These are phyloP conservation scores for Trogon melanurus DNA, from an alignment of 2,113 vertebrate genomes.

Conservation along the genomic window DNA sequence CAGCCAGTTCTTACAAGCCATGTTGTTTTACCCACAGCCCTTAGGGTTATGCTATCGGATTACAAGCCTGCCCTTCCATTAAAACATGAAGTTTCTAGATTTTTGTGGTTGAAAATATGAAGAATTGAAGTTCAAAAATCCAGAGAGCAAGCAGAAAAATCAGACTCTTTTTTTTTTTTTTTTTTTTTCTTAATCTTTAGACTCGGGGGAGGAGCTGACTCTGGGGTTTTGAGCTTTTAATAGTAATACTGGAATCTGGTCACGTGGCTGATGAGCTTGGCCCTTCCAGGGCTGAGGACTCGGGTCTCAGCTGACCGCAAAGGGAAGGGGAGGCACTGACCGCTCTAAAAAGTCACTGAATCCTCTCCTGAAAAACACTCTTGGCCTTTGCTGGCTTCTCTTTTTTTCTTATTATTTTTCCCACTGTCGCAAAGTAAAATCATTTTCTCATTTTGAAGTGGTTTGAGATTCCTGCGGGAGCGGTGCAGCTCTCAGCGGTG, in stretches of 20 bases:
- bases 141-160: neutral
- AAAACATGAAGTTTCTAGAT: neutral
- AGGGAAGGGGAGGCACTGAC: neutral
- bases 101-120: neutral
- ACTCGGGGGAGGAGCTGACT: neutral
- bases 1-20: neutral
- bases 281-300: neutral
- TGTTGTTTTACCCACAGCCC: neutral
- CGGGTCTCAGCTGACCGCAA: neutral
- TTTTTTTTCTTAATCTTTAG: neutral
- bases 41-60: neutral
- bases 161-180: neutral
- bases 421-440: neutral
- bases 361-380: neutral
- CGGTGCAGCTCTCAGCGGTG: fast-evolving
- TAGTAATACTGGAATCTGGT: neutral
- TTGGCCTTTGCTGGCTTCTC: neutral
- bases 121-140: neutral
- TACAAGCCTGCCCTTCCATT: neutral
- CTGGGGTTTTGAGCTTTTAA: neutral
- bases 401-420: neutral
- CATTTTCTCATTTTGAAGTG: neutral
- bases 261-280: neutral
- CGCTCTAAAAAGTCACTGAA: neutral
- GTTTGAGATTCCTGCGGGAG: neutral